phyloP scores from a whole-genome alignment of 2,113 vertebrate genomes.

The Pao palembangensis region DNA sequence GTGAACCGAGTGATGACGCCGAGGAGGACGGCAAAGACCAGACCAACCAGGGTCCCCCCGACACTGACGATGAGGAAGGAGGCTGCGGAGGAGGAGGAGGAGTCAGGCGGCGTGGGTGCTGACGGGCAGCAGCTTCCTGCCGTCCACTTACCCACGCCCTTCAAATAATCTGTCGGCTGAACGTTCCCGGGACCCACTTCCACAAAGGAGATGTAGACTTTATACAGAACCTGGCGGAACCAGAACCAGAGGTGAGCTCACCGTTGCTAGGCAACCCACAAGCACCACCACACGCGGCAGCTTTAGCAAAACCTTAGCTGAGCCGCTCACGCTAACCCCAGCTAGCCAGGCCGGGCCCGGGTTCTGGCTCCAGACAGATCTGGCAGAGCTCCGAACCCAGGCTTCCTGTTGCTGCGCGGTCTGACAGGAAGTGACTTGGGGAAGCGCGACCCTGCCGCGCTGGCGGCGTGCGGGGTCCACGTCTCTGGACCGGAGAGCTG shows the following conservation, averaged over 20 bases:
- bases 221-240: constrained; percentile 85
- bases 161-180: constrained; percentile 85
- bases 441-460: no score
- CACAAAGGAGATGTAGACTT: constrained; percentile 96
- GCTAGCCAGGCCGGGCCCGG: no score
- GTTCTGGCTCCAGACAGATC: no score
- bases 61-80: constrained; percentile 95
- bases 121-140: no score
- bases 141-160: constrained; percentile 89
- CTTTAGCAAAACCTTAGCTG: neutral
- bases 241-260: neutral
- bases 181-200: constrained; percentile 87
- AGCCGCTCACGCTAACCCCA: no score
- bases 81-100: constrained; percentile 64
- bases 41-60: constrained; percentile 88
- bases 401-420: no score
- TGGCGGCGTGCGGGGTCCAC: no score
- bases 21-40: constrained; percentile 91
- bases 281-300: neutral
- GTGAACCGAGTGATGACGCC: constrained; percentile 94
- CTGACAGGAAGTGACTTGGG: no score
- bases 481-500: neutral
- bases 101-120: rapidly evolving
- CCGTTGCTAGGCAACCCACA: neutral
- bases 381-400: no score